These are phyloP conservation scores for Sebastes diaconus DNA, from an alignment of 2,797 vertebrate genomes.

Conservation along the genomic window DNA sequence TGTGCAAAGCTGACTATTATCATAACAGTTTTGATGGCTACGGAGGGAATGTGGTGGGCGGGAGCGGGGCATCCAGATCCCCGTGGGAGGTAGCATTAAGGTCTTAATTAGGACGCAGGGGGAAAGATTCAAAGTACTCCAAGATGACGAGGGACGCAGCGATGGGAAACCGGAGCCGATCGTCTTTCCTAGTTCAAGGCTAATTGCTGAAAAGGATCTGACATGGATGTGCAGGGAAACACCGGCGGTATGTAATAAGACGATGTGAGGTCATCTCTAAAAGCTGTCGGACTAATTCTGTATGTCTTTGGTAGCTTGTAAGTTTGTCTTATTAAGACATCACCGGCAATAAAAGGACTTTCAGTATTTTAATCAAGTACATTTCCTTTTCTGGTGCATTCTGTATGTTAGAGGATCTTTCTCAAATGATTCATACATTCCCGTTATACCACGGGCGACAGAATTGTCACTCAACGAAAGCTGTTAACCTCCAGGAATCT, in stretches of 20 bases:
- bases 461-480: slow-evolving; percentile 58
- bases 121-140: slow-evolving; percentile 82
- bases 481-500: slow-evolving; percentile 65
- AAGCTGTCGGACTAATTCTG: slow-evolving; percentile 66
- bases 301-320: slow-evolving; percentile 45
- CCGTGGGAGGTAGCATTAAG: slow-evolving; percentile 80
- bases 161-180: slow-evolving; percentile 81
- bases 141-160: slow-evolving; percentile 81
- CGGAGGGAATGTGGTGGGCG: slow-evolving; percentile 69
- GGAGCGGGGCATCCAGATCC: slow-evolving; percentile 62
- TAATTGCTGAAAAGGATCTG: slow-evolving; percentile 83
- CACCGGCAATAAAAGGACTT: not conserved
- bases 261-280: slow-evolving; percentile 75
- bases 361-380: not conserved
- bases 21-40: slow-evolving; percentile 78
- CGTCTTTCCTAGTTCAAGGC: slow-evolving; percentile 86
- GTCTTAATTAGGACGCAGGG: slow-evolving; percentile 88
- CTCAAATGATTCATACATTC: not conserved
- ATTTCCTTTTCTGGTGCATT: not conserved
- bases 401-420: not conserved
- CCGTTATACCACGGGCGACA: slow-evolving; percentile 15
- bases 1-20: slow-evolving; percentile 79
- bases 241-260: slow-evolving; percentile 72
- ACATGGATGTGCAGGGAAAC: slow-evolving; percentile 73
- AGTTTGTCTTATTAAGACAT: slow-evolving; percentile 45